These are phyloP conservation scores for Zele albiditarsus DNA, from an alignment of 2,888 invertebrate species.

Conservation along the genomic window DNA sequence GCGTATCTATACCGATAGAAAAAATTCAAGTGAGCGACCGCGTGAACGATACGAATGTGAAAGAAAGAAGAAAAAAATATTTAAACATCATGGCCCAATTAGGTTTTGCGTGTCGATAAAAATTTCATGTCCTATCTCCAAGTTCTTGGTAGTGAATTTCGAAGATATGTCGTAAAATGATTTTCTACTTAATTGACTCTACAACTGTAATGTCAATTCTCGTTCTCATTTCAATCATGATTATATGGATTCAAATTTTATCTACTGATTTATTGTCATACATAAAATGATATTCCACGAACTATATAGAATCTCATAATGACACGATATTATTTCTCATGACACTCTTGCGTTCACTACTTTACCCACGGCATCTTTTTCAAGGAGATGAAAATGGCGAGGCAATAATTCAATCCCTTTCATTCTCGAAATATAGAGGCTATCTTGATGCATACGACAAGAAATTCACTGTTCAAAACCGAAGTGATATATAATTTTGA, in stretches of 20 bases:
- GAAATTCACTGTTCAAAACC: too few species aligned
- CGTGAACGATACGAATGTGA: neutral
- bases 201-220: neutral
- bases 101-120: neutral
- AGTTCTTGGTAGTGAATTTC: constrained; percentile 12
- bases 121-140: neutral
- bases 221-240: neutral
- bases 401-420: neutral
- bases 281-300: neutral
- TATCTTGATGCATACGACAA: too few species aligned
- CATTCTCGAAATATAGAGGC: neutral
- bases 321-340: constrained; percentile 40
- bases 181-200: constrained; percentile 3
- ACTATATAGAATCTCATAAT: constrained; percentile 4
- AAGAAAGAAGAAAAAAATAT: neutral
- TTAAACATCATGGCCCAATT: neutral
- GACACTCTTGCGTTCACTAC: constrained; percentile 15
- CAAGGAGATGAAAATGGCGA: neutral
- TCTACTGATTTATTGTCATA: constrained; percentile 6
- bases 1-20: neutral
- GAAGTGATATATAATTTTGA: too few species aligned
- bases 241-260: too few species aligned
- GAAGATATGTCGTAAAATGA: constrained; percentile 17
- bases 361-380: too few species aligned
- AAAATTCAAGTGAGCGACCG: neutral